Conservation (phyloP, 2,888 invertebrate genomes). For the Coelogynopora nodosa region DNA sequence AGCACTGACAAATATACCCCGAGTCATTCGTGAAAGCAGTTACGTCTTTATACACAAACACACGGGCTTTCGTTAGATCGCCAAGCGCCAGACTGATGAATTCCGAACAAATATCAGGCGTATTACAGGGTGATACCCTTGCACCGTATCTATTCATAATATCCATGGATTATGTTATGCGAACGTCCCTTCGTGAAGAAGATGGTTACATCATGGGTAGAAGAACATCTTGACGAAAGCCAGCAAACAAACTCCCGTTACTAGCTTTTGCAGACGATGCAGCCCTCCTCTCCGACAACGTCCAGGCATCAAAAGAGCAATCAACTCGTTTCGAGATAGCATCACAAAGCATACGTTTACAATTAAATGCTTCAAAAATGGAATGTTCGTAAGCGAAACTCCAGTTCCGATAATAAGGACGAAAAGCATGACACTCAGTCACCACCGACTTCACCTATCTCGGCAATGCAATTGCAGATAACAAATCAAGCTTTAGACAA, state of each 20-base stretch:
- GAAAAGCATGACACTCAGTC: constrained; percentile 1
- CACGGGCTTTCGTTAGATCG: constrained; percentile 1
- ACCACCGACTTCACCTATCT: neutral
- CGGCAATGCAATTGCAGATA: constrained; percentile 29
- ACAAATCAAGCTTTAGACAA: constrained; percentile 16
- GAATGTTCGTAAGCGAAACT: constrained; percentile 9
- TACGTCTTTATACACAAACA: constrained; percentile 3
- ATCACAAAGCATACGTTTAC: constrained; percentile 20
- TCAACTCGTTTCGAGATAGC: constrained; percentile 15
- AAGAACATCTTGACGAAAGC: neutral
- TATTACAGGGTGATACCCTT: constrained; percentile 4
- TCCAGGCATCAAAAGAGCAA: constrained; percentile 7
- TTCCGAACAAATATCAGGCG: neutral
- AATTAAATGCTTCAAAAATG: constrained; percentile 14
- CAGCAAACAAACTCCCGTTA: neutral
- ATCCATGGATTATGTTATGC: constrained; percentile 12
- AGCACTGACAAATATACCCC: constrained; percentile 11
- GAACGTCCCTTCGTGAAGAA: constrained; percentile 14
- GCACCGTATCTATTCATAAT: constrained; percentile 14
- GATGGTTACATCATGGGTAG: constrained; percentile 9
- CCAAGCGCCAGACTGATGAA: constrained; percentile 21
- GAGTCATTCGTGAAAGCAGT: constrained; percentile 20
- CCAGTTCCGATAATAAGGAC: neutral
- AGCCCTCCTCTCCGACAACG: constrained; percentile 10
- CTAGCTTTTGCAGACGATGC: neutral